These are phyloP conservation scores for Artibeus jamaicensis DNA, from an alignment of 2,797 vertebrate genomes.

Conservation along the genomic window DNA sequence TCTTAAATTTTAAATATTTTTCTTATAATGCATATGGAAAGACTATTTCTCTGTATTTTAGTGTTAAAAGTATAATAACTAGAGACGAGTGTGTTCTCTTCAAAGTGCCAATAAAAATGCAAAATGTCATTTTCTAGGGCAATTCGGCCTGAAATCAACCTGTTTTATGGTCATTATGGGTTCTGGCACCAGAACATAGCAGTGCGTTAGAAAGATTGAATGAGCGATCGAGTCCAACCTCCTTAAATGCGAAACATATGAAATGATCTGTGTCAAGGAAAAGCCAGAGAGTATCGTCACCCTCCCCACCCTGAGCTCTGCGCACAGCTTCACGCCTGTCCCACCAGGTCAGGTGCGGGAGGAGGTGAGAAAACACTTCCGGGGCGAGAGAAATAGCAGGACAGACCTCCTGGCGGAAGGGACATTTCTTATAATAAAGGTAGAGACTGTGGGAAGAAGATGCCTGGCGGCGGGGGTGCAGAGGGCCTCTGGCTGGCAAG, in stretches of 20 bases:
- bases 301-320: not conserved
- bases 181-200: constrained; percentile 58
- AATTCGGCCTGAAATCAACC: constrained; percentile 71
- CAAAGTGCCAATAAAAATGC: constrained; percentile 70
- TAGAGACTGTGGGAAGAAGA: not conserved
- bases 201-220: constrained; percentile 53
- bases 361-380: not conserved
- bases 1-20: constrained; percentile 58
- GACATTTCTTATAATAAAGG: not conserved
- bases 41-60: constrained; percentile 58
- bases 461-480: not conserved
- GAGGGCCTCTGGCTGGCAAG: not conserved
- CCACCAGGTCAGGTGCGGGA: not conserved
- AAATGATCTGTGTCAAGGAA: constrained; percentile 51
- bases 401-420: not conserved
- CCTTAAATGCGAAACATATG: constrained; percentile 54
- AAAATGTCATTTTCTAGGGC: constrained; percentile 70
- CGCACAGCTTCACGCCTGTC: not conserved
- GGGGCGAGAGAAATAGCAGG: not conserved
- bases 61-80: constrained; percentile 55
- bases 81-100: constrained; percentile 64
- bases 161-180: constrained; percentile 67
- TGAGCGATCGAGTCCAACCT: constrained; percentile 46
- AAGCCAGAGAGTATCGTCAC: not conserved
- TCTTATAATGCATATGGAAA: constrained; percentile 68